Evolutionary conservation across 2,113 vertebrate genomes (phyloP), one percentile per base, ranked within the genome.

Genomic region (Melanocharis versteri): DNA sequence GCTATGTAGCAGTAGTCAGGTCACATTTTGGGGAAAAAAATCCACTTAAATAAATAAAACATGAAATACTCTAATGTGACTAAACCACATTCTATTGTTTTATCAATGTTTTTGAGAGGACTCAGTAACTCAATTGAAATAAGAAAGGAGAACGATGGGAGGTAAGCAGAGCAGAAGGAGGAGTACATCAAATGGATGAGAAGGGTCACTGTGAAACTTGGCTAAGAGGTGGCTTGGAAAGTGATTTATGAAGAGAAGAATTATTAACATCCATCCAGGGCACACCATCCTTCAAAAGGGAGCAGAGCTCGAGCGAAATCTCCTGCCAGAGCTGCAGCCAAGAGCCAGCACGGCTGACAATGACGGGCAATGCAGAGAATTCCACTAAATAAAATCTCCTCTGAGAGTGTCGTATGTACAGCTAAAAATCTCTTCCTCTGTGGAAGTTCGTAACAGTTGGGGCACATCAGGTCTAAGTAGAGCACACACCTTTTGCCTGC

Each of bases 311-410:
- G 2, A 54, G 64, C 11, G 9, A 75, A 71, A 22, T 13, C 27
- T 13, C 27, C n/a, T n/a, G 31, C 31, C 4, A 0, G 33, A 80
- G 28, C 6, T 33, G 68, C 15, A 54, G 39, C 53, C n/a, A n/a
- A 23, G 45, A 65, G 42, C 37, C 54, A 78, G 62, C 23, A 39
- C 0, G 0, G 15, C 61, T n/a, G 39, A 26, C 1, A 2, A 11
- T n/a, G 24, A 58, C 26, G 23, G 44, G 26, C 17, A 75, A 42
- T 7, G 37, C 16, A 76, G 24, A 68, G n/a, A 83, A 72, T 48
- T 69, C 53, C 65, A 47, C 15, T 70, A 68, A 76, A 58, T 27
- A 9, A 44, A 83, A 64, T 8, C 2, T 6, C 8, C 13, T 45
- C 27, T 37, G n/a, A 23, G 2, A 71, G 5, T 0, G 0, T 11